Evolutionary conservation across 1,140 invertebrate species (phyloP).

Genomic region (Yoshiicerus persimilis): DNA sequence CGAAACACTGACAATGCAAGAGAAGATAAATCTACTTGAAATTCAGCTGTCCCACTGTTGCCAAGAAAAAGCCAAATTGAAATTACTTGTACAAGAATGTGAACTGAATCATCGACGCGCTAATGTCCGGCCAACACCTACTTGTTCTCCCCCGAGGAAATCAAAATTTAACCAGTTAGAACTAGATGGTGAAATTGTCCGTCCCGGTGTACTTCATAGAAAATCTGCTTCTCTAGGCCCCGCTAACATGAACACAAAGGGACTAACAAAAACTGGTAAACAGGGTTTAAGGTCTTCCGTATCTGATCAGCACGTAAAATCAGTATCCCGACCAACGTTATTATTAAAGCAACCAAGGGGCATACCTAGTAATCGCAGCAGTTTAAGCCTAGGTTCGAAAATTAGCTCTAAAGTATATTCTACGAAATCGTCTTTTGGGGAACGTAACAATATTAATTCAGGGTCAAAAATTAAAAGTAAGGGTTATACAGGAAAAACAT

Average conservation of each 20-base stretch:
- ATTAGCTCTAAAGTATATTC: neutral
- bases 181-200: neutral
- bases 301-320: neutral
- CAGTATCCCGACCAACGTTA: neutral
- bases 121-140: neutral
- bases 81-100: conserved; percentile 40
- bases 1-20: conserved; percentile 29
- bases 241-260: neutral
- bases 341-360: neutral
- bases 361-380: too few relatives aligned
- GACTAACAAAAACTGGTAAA: neutral
- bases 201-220: neutral
- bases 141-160: neutral
- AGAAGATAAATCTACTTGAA: conserved; percentile 42
- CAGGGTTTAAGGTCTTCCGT: neutral
- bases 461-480: neutral
- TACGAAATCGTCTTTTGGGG: neutral
- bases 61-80: conserved; percentile 45
- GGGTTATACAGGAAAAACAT: neutral
- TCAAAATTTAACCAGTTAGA: neutral
- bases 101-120: neutral
- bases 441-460: too few relatives aligned
- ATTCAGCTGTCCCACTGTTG: conserved; percentile 46
- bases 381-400: neutral
- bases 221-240: neutral